Evolutionary conservation across 2,113 vertebrate species (phyloP).

Genomic region (Alosa alosa): DNA sequence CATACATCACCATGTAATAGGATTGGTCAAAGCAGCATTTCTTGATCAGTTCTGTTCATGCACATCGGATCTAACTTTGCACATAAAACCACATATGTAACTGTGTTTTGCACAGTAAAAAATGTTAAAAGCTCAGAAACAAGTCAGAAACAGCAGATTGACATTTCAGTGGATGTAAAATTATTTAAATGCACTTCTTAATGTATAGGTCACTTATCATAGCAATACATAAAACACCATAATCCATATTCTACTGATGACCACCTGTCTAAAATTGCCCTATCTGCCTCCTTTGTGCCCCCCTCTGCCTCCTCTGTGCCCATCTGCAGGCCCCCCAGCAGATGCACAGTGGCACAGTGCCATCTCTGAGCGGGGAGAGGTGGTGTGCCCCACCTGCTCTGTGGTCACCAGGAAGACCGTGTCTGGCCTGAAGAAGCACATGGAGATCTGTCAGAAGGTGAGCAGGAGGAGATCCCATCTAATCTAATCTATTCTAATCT

Average conservation of each 20-base stretch:
- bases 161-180: background rate
- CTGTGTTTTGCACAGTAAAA: too few species aligned
- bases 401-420: constrained; percentile 90
- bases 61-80: too few species aligned
- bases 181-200: too few species aligned
- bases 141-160: background rate
- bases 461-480: constrained; percentile 19
- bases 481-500: background rate
- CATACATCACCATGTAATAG: too few species aligned
- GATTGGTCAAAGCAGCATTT: too few species aligned
- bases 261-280: background rate
- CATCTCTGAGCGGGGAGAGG: constrained; percentile 87
- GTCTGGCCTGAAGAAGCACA: constrained; percentile 92
- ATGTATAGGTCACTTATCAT: too few species aligned
- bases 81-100: too few species aligned
- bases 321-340: constrained; percentile 59
- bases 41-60: too few species aligned
- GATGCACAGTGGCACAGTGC: constrained; percentile 87
- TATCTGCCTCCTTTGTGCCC: too few species aligned
- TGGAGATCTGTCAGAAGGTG: constrained; percentile 97
- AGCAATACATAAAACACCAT: too few species aligned
- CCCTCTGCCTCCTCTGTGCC: background rate
- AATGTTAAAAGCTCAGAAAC: too few species aligned
- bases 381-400: constrained; percentile 87
- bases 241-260: background rate